Evolutionary conservation across 2,797 vertebrate species (phyloP).

Genomic region (Cetoscarus ocellatus): DNA sequence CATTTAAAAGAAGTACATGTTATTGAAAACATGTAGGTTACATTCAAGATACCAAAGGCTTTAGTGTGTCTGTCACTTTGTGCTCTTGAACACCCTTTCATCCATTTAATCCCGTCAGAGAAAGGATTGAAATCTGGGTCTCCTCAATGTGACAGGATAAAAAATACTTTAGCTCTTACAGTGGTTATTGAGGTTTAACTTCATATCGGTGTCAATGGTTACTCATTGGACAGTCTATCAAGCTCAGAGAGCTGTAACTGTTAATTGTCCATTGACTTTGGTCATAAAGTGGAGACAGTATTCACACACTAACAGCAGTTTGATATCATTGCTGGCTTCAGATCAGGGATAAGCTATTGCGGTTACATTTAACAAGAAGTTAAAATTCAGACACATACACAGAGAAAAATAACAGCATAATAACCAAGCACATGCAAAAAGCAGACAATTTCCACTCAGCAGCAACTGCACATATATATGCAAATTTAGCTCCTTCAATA

Average conservation of each 20-base stretch:
- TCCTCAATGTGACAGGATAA: no score
- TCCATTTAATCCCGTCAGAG: neutral
- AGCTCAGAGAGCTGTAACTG: neutral
- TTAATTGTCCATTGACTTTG: neutral
- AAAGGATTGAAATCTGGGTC: neutral
- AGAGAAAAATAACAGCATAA: constrained; percentile 9
- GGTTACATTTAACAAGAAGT: neutral
- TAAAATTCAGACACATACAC: constrained; percentile 28
- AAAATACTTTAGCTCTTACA: neutral
- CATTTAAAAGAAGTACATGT: neutral
- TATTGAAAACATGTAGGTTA: constrained; percentile 29
- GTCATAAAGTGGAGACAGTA: neutral
- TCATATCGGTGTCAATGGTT: neutral
- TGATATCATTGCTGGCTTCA: neutral
- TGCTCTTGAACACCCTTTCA: neutral
- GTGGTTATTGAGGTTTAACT: neutral
- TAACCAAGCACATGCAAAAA: constrained; percentile 44
- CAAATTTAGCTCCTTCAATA: neutral
- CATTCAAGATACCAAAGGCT: constrained; percentile 53
- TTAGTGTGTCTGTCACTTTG: constrained; percentile 34
- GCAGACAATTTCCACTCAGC: constrained; percentile 10
- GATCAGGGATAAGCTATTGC: constrained; percentile 1
- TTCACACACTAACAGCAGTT: neutral
- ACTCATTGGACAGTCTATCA: neutral
- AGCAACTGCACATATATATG: constrained; percentile 7